Evolutionary conservation across 2,797 vertebrate species (phyloP).

Genomic region (Euthynnus affinis): DNA sequence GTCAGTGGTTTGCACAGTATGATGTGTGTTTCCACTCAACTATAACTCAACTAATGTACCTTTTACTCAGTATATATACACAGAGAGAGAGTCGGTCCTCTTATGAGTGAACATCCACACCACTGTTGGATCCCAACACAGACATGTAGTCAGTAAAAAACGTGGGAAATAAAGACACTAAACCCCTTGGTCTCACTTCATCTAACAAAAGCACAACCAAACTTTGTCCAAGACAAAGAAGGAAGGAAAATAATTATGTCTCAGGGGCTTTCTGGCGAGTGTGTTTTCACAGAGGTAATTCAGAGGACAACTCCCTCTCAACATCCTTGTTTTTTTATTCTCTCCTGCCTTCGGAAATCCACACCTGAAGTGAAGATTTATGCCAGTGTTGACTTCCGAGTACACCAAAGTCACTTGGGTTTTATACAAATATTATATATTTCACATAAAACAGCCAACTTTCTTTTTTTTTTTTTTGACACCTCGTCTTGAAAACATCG

Average conservation of each 20-base stretch:
- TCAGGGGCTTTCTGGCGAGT: conserved; percentile 67
- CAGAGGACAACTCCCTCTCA: conserved; percentile 71
- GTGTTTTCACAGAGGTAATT: conserved; percentile 69
- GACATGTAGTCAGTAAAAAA: conserved; percentile 66
- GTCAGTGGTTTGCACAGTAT: neutral
- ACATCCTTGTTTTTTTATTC: conserved; percentile 19
- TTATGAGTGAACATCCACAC: neutral
- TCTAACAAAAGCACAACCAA: conserved; percentile 59
- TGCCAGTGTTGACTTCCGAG: conserved; percentile 57
- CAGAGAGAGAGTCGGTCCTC: neutral
- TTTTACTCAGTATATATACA: neutral
- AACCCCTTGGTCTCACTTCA: conserved; percentile 60
- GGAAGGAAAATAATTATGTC: conserved; percentile 75
- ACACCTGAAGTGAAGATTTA: conserved; percentile 51
- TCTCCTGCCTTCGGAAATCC: conserved; percentile 13
- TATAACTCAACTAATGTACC: neutral
- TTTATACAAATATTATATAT: conserved; percentile 59
- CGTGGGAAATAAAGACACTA: conserved; percentile 69
- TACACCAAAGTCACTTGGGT: conserved; percentile 50
- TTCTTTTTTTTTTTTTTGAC: too few species aligned
- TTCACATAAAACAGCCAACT: conserved; percentile 18
- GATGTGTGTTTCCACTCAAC: neutral
- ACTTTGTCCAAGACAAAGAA: conserved; percentile 76
- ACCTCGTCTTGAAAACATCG: conserved; percentile 7
- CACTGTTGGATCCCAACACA: conserved; percentile 32